Conservation (phyloP, 2,888 invertebrate species). For the Carabus problematicus region DNA sequence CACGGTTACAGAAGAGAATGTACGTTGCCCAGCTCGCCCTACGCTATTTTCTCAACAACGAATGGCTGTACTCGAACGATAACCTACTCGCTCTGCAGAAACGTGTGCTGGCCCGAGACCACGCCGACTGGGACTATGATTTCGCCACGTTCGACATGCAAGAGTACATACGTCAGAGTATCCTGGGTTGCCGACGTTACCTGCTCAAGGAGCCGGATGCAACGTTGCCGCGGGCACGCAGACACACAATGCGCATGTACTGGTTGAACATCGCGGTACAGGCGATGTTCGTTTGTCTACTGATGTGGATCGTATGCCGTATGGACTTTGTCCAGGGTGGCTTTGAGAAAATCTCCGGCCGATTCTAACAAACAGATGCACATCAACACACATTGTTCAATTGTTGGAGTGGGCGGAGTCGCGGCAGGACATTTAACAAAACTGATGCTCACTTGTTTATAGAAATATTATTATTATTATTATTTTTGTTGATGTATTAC, state of each 20-base stretch:
- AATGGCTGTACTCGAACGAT: constrained; percentile 13
- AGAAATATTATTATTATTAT: too few relatives aligned
- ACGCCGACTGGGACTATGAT: constrained; percentile 15
- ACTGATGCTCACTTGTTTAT: too few relatives aligned
- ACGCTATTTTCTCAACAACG: constrained; percentile 11
- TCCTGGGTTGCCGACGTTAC: background rate
- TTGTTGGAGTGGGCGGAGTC: too few relatives aligned
- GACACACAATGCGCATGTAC: constrained; percentile 1
- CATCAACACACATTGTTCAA: too few relatives aligned
- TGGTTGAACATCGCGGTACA: background rate
- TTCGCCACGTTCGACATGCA: background rate
- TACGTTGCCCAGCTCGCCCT: constrained; percentile 6
- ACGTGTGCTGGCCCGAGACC: background rate
- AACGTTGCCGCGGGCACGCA: background rate
- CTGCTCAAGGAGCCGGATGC: constrained; percentile 4
- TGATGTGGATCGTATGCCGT: background rate
- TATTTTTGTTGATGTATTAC: too few relatives aligned
- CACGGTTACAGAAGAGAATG: constrained; percentile 5
- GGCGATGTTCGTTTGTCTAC: background rate
- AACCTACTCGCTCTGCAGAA: constrained; percentile 5
- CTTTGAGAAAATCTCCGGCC: background rate
- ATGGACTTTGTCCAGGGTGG: constrained; percentile 10
- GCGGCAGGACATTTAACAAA: too few relatives aligned
- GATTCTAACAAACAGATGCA: too few relatives aligned
- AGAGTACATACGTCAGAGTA: background rate